phyloP scores from a whole-genome alignment of 2,888 invertebrate species.

The Baronia brevicornis region DNA sequence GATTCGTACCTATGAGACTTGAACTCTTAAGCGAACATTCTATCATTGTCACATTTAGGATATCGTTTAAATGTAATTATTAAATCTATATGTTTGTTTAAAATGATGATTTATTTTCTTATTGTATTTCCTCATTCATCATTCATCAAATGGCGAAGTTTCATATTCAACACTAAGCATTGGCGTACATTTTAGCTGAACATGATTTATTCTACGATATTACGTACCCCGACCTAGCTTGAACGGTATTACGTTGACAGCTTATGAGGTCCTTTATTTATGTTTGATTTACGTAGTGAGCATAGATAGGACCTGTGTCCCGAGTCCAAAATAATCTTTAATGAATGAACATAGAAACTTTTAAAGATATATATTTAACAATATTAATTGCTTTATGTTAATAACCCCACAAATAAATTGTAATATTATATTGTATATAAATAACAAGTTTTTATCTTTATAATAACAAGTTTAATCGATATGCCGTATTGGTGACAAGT shows the following conservation, averaged over 20 bases:
- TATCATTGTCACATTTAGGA: no score
- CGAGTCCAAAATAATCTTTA: constrained; percentile 26
- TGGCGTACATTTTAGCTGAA: constrained; percentile 63
- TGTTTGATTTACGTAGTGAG: constrained; percentile 69
- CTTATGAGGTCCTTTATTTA: constrained; percentile 72
- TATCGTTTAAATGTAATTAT: no score
- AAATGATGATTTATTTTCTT: no score
- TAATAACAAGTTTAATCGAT: no score
- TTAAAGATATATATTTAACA: constrained; percentile 1
- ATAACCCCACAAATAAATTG: neutral
- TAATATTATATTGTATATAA: no score
- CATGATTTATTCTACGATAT: constrained; percentile 69
- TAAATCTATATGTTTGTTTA: no score
- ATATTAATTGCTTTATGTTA: neutral
- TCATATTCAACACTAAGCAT: constrained; percentile 60
- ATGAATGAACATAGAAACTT: no score
- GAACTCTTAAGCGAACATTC: no score
- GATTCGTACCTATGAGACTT: no score
- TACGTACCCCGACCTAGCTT: constrained; percentile 63
- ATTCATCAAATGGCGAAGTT: constrained; percentile 39
- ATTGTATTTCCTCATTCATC: constrained; percentile 5
- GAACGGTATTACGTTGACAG: constrained; percentile 71
- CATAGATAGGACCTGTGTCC: constrained; percentile 49
- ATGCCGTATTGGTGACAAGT: no score
- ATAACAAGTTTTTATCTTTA: no score